A percentile compares a stretch with the other conserved stretches of the same genome.
phyloP scores from a whole-genome alignment of 2,888 invertebrate genomes.

The Ctena decussata region DNA sequence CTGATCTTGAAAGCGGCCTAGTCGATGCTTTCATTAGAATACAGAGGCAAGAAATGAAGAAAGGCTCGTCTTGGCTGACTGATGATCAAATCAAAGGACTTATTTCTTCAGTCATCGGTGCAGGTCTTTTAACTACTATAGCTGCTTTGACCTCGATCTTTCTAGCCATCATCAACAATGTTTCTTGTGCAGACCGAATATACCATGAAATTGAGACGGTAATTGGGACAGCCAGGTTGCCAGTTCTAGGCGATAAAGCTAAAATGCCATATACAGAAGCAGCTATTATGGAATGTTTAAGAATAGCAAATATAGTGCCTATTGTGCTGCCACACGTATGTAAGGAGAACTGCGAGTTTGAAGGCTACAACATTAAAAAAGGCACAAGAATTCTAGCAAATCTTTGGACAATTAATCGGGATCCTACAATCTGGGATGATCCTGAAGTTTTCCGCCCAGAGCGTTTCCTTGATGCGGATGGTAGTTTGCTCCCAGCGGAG shows the following conservation, averaged over 20 bases:
- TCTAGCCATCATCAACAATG: no score
- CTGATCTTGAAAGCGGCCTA: no score
- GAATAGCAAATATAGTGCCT: slow-evolving; percentile 75
- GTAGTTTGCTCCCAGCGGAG: neutral
- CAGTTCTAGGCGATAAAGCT: slow-evolving; percentile 63
- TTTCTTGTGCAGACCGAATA: no score
- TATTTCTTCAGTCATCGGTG: neutral
- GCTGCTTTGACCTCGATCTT: no score
- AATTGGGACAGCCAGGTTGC: slow-evolving; percentile 79
- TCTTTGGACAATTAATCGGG: slow-evolving; percentile 47
- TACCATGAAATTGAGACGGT: slow-evolving; percentile 78
- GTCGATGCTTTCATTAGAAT: no score
- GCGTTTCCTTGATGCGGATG: slow-evolving; percentile 54
- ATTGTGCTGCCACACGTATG: slow-evolving; percentile 68
- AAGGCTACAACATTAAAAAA: slow-evolving; percentile 80
- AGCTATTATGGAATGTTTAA: slow-evolving; percentile 74
- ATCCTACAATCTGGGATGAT: slow-evolving; percentile 58
- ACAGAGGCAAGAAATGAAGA: neutral
- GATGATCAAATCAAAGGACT: neutral
- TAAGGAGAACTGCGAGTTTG: slow-evolving; percentile 69
- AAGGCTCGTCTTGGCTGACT: neutral
- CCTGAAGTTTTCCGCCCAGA: slow-evolving; percentile 64
- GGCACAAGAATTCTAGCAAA: slow-evolving; percentile 66
- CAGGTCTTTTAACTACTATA: neutral
- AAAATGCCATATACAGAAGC: slow-evolving; percentile 76